Percentiles rank a stretch among this genome's conserved stretches.
phyloP scores from a whole-genome alignment of 2,113 vertebrate species.

The Stomatorhinus ivindoensis region DNA sequence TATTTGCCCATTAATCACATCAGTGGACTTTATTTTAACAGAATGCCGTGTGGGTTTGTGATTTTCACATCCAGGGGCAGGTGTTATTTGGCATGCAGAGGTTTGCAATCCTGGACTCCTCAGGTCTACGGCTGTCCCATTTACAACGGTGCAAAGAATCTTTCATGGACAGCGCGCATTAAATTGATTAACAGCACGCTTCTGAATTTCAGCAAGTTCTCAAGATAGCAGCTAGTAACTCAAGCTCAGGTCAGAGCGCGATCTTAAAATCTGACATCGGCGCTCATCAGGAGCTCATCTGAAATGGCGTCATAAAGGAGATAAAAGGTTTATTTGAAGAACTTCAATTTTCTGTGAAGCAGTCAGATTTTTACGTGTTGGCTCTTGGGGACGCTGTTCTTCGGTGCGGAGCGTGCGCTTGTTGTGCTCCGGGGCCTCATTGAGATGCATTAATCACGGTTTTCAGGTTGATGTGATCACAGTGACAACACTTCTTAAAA shows the following conservation, averaged over 20 bases:
- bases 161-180: not conserved
- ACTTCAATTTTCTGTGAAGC: not conserved
- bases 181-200: not conserved
- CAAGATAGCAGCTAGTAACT: not conserved
- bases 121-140: not conserved
- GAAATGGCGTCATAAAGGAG: not conserved
- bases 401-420: not conserved
- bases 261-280: not conserved
- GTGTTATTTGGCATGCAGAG: not conserved
- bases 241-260: not conserved
- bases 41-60: not conserved
- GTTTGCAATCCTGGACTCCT: not conserved
- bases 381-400: not conserved
- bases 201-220: not conserved
- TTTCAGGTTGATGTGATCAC: not conserved
- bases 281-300: not conserved
- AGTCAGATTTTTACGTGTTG: not conserved
- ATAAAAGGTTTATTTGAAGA: slow-evolving; percentile 4
- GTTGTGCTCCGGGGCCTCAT: not conserved
- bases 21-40: not conserved
- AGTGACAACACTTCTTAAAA: not conserved
- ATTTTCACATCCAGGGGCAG: not conserved
- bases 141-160: not conserved
- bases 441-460: not conserved
- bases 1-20: not conserved